phyloP scores from a whole-genome alignment of 2,888 invertebrate species.

The Microctonus hyperodae region DNA sequence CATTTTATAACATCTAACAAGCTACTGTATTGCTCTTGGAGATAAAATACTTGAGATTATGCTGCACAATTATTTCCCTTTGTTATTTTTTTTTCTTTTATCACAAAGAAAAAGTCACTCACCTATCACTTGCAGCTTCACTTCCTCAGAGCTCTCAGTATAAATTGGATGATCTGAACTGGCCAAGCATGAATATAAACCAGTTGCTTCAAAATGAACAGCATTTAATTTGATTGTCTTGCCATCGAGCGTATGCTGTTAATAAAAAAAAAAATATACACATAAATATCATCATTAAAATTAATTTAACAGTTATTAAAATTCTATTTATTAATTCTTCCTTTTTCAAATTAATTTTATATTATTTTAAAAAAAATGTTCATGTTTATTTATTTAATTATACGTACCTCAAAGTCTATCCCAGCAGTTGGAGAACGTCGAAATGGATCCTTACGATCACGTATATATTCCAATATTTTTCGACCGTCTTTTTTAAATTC shows the following conservation, averaged over 20 bases:
- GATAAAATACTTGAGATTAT: not conserved
- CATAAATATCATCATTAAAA: not conserved
- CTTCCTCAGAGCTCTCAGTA: slow-evolving; percentile 79
- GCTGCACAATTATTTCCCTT: not conserved
- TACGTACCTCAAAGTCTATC: slow-evolving; percentile 75
- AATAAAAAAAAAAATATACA: not conserved
- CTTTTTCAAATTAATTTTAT: too few species aligned
- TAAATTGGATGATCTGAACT: slow-evolving; percentile 83
- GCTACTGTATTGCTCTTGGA: not conserved
- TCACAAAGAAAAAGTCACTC: slow-evolving; percentile 56
- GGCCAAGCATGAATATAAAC: slow-evolving; percentile 82
- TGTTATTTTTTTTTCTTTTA: too few species aligned
- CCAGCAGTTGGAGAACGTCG: slow-evolving; percentile 61
- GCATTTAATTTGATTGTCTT: slow-evolving; percentile 76
- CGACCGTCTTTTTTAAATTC: slow-evolving; percentile 75
- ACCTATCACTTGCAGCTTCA: slow-evolving; percentile 83
- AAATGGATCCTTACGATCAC: slow-evolving; percentile 68
- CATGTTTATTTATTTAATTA: not conserved
- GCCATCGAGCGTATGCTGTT: slow-evolving; percentile 72
- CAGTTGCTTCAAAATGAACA: slow-evolving; percentile 80
- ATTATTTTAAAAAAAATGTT: too few species aligned
- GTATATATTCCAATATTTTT: slow-evolving; percentile 84
- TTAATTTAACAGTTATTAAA: not conserved
- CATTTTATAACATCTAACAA: too few species aligned
- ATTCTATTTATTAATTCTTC: not conserved